These are phyloP conservation scores for Syngnathus floridae DNA, from an alignment of 2,113 vertebrate genomes.

Conservation along the genomic window DNA sequence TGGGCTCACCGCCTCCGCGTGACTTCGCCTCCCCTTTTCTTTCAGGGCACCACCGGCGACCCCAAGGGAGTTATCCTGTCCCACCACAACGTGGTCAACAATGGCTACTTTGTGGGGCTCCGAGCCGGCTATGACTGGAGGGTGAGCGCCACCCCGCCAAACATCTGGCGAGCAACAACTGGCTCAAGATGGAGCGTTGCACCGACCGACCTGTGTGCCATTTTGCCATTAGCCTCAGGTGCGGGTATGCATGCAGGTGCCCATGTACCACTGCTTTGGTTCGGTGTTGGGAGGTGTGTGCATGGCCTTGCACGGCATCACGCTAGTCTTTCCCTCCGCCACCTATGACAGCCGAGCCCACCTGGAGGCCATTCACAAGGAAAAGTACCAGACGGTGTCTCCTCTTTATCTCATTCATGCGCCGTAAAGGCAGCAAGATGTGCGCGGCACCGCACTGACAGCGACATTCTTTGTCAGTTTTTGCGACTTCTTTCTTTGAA, in stretches of 20 bases:
- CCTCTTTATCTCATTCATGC: too few relatives aligned
- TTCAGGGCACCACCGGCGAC: slow-evolving; percentile 85
- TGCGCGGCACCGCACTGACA: too few relatives aligned
- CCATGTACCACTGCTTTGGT: slow-evolving; percentile 85
- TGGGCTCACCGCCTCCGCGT: background rate
- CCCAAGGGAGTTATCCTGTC: slow-evolving; percentile 88
- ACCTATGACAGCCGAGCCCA: slow-evolving; percentile 72
- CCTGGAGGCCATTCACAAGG: slow-evolving; percentile 75
- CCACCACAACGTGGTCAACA: slow-evolving; percentile 91
- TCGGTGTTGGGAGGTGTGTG: slow-evolving; percentile 77
- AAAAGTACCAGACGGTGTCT: slow-evolving; percentile 68
- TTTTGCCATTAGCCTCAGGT: slow-evolving; percentile 49
- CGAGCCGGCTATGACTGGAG: slow-evolving; percentile 61
- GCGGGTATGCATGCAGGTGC: slow-evolving; percentile 66
- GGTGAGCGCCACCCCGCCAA: slow-evolving; percentile 59
- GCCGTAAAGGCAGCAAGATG: too few relatives aligned
- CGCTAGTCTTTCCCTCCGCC: slow-evolving; percentile 74
- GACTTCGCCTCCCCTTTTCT: background rate
- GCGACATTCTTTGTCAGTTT: too few relatives aligned
- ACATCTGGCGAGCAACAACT: too few relatives aligned
- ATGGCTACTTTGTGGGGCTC: slow-evolving; percentile 70
- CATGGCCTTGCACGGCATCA: slow-evolving; percentile 73
- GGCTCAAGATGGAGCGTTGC: background rate
- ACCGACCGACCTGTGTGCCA: background rate
- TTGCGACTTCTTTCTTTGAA: slow-evolving; percentile 25